Evolutionary conservation across 2,113 vertebrate species (phyloP), one percentile per base, ranked within the genome.

Genomic region (Pygoscelis adeliae): DNA sequence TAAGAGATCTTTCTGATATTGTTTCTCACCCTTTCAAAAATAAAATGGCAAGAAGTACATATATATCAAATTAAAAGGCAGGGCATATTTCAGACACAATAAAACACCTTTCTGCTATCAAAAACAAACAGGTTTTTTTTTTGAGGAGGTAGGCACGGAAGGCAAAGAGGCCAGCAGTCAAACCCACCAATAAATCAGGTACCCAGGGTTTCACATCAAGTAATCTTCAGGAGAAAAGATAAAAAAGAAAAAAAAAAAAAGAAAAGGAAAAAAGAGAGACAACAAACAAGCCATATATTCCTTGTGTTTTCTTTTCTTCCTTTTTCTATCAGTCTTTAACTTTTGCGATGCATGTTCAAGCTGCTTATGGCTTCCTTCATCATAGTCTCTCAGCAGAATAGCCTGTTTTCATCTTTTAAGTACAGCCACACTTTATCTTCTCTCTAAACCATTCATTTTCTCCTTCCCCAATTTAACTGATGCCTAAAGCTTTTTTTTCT

Each of bases 171-270:
- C 15, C 52, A 67, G 65, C 52, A 89, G 32, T n/a, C 44, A 91
- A 72, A 88, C 8, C 58, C 34, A 88, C 19, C 49, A 61, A 72
- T 44, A 80, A 61, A 79, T n/a, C 21, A 73, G 23, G 15, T 26
- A 89, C 25, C 29, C 30, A 55, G 32, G 12, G 15, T 49, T 89
- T 83, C 53, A 85, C 25, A 56, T 40, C 36, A 95, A 59, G 18
- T 36, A 42, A 74, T 46, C 50, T 67, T 89, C 47, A 74, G 34
- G 11, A 83, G 16, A 49, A 76, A 55, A 72, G 15, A 66, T 0
- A 0, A 8, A 56, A 34, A 10, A 29, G 34, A 13, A 10, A 32
- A 23, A 55, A 71, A 42, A 1, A 1, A 46, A 4, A 8, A 4
- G 9, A 16, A 40, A 26, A 58, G 15, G 4, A 10, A 7, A 23